phyloP scores from a whole-genome alignment of 2,888 invertebrate species.

The Chaetoderma sp. region DNA sequence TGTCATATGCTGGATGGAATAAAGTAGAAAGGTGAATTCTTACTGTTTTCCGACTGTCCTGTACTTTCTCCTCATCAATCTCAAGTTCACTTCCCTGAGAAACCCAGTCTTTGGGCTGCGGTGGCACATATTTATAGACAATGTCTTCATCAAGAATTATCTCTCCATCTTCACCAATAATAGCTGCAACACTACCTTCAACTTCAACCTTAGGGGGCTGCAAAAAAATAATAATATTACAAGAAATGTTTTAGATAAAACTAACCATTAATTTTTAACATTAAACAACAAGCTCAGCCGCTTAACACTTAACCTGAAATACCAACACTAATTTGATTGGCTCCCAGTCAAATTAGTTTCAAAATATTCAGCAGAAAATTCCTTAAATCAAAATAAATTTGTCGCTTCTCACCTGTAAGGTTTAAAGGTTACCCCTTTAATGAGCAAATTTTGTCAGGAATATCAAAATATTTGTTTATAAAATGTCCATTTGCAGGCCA shows the following conservation, averaged over 20 bases:
- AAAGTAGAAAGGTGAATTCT: too few relatives aligned
- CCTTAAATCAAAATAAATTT: too few relatives aligned
- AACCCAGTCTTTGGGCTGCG: conserved; percentile 66
- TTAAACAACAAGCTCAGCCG: background rate
- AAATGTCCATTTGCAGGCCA: too few relatives aligned
- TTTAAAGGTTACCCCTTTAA: too few relatives aligned
- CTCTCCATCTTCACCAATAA: conserved; percentile 18
- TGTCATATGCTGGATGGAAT: too few relatives aligned
- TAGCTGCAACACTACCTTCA: conserved; percentile 27
- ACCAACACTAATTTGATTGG: too few relatives aligned
- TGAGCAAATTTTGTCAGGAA: too few relatives aligned
- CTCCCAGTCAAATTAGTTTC: too few relatives aligned
- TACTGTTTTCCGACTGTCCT: conserved; percentile 55
- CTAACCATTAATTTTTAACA: background rate
- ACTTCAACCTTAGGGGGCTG: conserved; percentile 47
- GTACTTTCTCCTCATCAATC: conserved; percentile 61
- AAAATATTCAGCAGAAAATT: too few relatives aligned
- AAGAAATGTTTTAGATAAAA: background rate
- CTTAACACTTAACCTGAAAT: too few relatives aligned
- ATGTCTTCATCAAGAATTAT: conserved; percentile 47
- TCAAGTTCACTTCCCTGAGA: conserved; percentile 68
- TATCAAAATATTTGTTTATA: too few relatives aligned
- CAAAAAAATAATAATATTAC: conserved; percentile 23
- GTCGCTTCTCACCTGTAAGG: too few relatives aligned
- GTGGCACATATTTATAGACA: conserved; percentile 65